phyloP scores from a whole-genome alignment of 2,888 invertebrate species.

The Phasia obesa region DNA sequence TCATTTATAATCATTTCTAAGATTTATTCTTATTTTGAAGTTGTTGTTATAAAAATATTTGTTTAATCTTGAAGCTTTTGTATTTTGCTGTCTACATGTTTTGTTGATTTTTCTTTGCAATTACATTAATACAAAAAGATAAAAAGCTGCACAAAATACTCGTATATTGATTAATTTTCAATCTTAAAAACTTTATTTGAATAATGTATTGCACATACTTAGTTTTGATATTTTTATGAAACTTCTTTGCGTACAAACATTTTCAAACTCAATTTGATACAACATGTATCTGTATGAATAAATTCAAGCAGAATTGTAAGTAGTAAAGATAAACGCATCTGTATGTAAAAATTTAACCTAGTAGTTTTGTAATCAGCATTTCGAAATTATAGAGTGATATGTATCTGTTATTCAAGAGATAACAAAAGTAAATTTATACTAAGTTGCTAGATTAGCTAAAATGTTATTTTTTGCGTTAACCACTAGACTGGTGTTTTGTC shows the following conservation, averaged over 20 bases:
- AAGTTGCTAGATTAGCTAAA: no score
- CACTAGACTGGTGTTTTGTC: no score
- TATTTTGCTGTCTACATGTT: no score
- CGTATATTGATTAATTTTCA: conserved; percentile 49
- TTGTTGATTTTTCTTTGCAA: conserved; percentile 4
- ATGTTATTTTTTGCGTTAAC: no score
- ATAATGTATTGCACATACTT: not conserved
- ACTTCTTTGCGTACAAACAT: conserved; percentile 28
- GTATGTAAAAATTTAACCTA: not conserved
- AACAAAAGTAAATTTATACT: no score
- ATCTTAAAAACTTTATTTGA: conserved; percentile 46
- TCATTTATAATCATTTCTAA: no score
- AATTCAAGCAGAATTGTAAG: conserved; percentile 49
- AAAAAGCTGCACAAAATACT: not conserved
- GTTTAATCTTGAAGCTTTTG: no score
- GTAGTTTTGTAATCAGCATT: not conserved
- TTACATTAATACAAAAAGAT: conserved; percentile 17
- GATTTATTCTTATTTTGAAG: no score
- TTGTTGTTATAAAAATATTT: no score
- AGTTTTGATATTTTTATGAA: conserved; percentile 11
- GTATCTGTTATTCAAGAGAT: no score
- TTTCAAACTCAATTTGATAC: conserved; percentile 59
- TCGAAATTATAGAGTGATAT: no score
- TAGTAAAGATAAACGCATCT: conserved; percentile 26
- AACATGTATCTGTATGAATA: conserved; percentile 39